phyloP scores from a whole-genome alignment of 2,888 invertebrate genomes.

The Mythimna loreyi region DNA sequence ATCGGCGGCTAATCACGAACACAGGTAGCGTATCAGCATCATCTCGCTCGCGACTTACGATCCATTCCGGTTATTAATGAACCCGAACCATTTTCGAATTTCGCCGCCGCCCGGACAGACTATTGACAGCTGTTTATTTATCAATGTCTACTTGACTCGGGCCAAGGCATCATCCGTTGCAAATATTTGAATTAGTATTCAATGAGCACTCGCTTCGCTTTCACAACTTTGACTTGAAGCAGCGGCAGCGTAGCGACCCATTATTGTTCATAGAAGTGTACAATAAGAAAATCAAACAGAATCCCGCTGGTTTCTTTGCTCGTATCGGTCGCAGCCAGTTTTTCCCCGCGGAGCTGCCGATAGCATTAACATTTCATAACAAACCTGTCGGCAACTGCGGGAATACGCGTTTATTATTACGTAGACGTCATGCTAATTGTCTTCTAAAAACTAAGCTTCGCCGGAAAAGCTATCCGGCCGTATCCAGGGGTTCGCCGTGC shows the following conservation, averaged over 20 bases:
- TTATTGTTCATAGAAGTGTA: slow-evolving; percentile 70
- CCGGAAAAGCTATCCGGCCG: slow-evolving; percentile 83
- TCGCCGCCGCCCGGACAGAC: slow-evolving; percentile 78
- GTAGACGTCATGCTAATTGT: slow-evolving; percentile 76
- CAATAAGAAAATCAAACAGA: slow-evolving; percentile 77
- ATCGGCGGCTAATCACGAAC: slow-evolving; percentile 77
- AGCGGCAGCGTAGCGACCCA: slow-evolving; percentile 53
- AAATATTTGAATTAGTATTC: slow-evolving; percentile 81
- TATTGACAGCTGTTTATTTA: slow-evolving; percentile 86
- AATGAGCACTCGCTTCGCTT: slow-evolving; percentile 66
- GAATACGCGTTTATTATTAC: slow-evolving; percentile 75
- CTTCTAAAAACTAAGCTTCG: slow-evolving; percentile 79
- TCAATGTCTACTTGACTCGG: slow-evolving; percentile 80
- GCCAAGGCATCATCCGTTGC: slow-evolving; percentile 74
- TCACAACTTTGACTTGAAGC: slow-evolving; percentile 68
- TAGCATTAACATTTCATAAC: slow-evolving; percentile 73
- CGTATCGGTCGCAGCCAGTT: slow-evolving; percentile 66
- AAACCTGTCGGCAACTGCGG: slow-evolving; percentile 74
- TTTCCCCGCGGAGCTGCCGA: slow-evolving; percentile 63
- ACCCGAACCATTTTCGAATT: slow-evolving; percentile 79
- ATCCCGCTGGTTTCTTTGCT: slow-evolving; percentile 70
- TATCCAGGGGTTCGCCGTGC: slow-evolving; percentile 76
- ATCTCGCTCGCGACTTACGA: slow-evolving; percentile 79
- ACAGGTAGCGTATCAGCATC: slow-evolving; percentile 84
- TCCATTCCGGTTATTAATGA: slow-evolving; percentile 87